Conservation (phyloP, 1,140 invertebrate species). For the Penaeus chinensis region DNA sequence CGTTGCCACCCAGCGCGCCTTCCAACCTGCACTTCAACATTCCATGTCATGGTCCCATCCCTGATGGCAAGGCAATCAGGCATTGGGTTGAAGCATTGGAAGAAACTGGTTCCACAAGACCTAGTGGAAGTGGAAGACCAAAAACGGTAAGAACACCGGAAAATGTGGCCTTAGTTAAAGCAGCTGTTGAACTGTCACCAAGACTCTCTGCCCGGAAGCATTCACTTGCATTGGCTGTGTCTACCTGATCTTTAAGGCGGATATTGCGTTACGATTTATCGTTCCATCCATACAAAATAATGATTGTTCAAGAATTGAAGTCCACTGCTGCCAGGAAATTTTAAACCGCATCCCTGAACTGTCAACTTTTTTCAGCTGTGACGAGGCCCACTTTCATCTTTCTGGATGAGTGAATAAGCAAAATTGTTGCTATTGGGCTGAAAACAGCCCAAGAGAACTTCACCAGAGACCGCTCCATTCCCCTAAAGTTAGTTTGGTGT, state of each 20-base stretch:
- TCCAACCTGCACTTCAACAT: no score
- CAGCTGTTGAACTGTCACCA: constrained; percentile 33
- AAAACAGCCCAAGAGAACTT: constrained; percentile 7
- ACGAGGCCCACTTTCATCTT: constrained; percentile 27
- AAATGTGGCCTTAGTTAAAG: constrained; percentile 28
- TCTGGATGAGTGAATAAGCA: constrained; percentile 24
- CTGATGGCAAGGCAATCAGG: no score
- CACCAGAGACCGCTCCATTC: constrained; percentile 35
- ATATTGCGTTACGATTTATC: constrained; percentile 28
- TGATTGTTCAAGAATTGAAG: constrained; percentile 35
- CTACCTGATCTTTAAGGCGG: constrained; percentile 3
- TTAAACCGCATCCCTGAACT: constrained; percentile 25
- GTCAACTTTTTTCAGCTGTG: constrained; percentile 42
- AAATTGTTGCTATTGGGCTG: constrained; percentile 8
- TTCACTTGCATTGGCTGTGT: constrained; percentile 37
- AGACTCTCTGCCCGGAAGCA: constrained; percentile 32
- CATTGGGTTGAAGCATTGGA: no score
- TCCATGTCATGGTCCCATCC: no score
- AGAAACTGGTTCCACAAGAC: no score
- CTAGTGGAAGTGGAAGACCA: constrained; percentile 35
- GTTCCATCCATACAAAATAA: constrained; percentile 28
- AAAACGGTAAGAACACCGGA: constrained; percentile 33
- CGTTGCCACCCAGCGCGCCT: no score
- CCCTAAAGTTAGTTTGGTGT: constrained; percentile 36
- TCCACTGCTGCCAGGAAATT: constrained; percentile 32